Evolutionary conservation across 2,113 vertebrate species (phyloP).

Genomic region (Pseudopipra pipra): DNA sequence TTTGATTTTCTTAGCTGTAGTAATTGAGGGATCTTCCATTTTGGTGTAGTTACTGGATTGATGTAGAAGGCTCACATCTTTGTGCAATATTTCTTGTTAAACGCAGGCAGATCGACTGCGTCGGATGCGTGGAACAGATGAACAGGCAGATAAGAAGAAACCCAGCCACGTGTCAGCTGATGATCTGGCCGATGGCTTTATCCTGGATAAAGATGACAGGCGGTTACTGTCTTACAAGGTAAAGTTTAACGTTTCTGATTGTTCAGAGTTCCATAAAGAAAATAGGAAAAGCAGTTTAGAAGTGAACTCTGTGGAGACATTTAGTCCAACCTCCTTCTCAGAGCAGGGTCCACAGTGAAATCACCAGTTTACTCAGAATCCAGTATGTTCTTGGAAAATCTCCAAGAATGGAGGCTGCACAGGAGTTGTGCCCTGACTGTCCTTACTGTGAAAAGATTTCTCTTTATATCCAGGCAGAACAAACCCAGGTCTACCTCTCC

Average conservation of each 20-base stretch:
- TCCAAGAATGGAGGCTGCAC: neutral
- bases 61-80: neutral
- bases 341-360: neutral
- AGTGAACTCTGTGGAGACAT: neutral
- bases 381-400: neutral
- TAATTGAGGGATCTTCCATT: neutral
- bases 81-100: neutral
- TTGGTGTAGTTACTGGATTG: neutral
- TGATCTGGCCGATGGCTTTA: conserved; percentile 89
- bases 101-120: conserved; percentile 86
- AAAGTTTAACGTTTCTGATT: neutral
- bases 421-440: neutral
- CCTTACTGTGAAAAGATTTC: neutral
- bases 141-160: conserved; percentile 25
- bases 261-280: neutral
- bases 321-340: neutral
- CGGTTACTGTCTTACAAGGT: conserved; percentile 86
- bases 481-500: neutral
- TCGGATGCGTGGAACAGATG: conserved; percentile 86
- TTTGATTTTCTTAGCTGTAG: neutral
- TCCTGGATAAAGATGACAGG: conserved; percentile 85
- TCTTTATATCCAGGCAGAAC: neutral
- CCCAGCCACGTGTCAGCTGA: conserved; percentile 86
- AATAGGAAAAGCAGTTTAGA: neutral
- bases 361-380: neutral